Percentiles rank a stretch among this genome's conserved stretches.
These are phyloP conservation scores for Drosophila ogumai DNA, from an alignment of 1,140 invertebrate genomes.

Conservation along the genomic window DNA sequence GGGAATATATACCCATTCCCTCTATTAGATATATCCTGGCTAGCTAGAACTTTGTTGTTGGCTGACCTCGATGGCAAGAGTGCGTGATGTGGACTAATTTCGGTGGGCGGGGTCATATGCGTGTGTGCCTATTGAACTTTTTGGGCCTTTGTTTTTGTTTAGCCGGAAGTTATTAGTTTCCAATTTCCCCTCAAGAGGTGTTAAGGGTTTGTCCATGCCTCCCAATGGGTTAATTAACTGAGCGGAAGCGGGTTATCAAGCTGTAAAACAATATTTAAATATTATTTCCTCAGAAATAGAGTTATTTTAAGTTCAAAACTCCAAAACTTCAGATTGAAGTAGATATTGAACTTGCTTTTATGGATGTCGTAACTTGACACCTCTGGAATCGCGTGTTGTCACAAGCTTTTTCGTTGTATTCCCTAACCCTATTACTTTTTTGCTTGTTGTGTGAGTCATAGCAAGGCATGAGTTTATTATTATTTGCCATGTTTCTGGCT, in stretches of 20 bases:
- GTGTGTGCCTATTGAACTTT: constrained; percentile 68
- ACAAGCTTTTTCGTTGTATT: constrained; percentile 12
- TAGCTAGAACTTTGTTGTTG: neutral
- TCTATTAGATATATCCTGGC: constrained; percentile 9
- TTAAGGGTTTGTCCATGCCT: constrained; percentile 25
- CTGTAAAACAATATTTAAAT: neutral
- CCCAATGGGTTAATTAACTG: constrained; percentile 53
- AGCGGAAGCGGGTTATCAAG: constrained; percentile 1
- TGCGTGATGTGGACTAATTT: constrained; percentile 59
- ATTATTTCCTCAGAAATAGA: neutral
- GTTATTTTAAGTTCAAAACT: neutral
- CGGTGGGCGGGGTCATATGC: constrained; percentile 33
- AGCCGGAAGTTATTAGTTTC: constrained; percentile 74
- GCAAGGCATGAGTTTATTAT: constrained; percentile 8
- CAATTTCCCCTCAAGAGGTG: constrained; percentile 61
- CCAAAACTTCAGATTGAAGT: neutral
- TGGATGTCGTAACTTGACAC: constrained; percentile 28
- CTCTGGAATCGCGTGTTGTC: constrained; percentile 17
- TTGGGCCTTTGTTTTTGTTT: constrained; percentile 62
- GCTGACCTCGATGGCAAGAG: constrained; percentile 33
- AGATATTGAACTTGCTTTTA: neutral
- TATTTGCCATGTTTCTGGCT: constrained; percentile 26
- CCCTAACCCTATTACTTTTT: constrained; percentile 10
- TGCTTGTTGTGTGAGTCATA: constrained; percentile 35
- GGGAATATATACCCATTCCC: neutral